Evolutionary conservation across 1,140 invertebrate species (phyloP).

Genomic region (Monomorium pharaonis): DNA sequence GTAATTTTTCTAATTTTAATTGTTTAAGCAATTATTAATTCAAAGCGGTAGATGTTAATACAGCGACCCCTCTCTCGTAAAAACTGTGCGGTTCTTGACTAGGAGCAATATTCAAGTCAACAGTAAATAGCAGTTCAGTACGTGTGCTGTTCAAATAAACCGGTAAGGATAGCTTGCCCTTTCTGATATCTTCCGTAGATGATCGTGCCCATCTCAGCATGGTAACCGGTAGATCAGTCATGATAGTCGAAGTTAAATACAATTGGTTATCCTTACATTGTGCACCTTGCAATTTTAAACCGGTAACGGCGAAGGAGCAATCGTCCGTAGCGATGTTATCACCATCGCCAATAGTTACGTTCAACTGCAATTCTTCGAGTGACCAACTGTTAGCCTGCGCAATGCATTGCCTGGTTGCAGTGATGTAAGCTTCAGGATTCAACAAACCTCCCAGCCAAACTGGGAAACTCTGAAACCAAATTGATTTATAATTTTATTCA

Average conservation of each 20-base stretch:
- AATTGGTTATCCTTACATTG: slow-evolving; percentile 96
- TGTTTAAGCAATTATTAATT: slow-evolving; percentile 87
- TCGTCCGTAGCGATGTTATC: slow-evolving; percentile 88
- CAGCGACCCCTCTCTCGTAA: slow-evolving; percentile 98
- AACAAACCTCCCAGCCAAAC: slow-evolving; percentile 99
- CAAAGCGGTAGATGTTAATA: slow-evolving; percentile 95
- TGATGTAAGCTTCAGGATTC: slow-evolving; percentile 99
- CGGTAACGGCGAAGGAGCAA: slow-evolving; percentile 93
- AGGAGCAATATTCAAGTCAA: slow-evolving; percentile 95
- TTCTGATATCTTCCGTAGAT: slow-evolving; percentile 85
- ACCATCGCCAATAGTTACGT: slow-evolving; percentile 89
- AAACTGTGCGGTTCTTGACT: slow-evolving; percentile 96
- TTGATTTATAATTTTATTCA: slow-evolving; percentile 55
- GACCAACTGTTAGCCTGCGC: slow-evolving; percentile 97
- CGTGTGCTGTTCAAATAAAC: slow-evolving; percentile 99
- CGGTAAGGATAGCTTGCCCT: slow-evolving; percentile 93
- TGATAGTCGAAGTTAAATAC: slow-evolving; percentile 96
- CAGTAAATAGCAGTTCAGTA: slow-evolving; percentile 97
- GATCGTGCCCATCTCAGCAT: slow-evolving; percentile 94
- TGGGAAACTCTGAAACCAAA: slow-evolving; percentile 90
- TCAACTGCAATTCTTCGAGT: slow-evolving; percentile 97
- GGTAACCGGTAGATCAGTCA: slow-evolving; percentile 96
- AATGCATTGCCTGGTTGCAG: slow-evolving; percentile 98
- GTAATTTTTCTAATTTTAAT: slow-evolving; percentile 32
- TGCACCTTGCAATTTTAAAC: slow-evolving; percentile 97